These are phyloP conservation scores for Muscicapa adusta DNA, from an alignment of 2,113 vertebrate species.

Conservation along the genomic window DNA sequence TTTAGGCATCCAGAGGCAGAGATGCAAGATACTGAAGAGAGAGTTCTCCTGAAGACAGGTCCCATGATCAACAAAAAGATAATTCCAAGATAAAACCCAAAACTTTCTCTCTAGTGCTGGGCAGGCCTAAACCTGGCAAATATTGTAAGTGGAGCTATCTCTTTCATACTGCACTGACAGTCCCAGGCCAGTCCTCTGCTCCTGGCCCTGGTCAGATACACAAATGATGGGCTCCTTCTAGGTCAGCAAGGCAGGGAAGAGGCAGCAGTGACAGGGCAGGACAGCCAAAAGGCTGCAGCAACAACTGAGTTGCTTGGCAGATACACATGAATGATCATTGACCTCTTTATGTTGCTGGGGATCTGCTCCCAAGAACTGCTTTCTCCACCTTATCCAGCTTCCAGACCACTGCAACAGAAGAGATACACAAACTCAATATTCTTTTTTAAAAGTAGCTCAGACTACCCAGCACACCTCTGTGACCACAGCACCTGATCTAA, in stretches of 20 bases:
- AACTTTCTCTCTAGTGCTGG: background rate
- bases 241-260: background rate
- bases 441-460: background rate
- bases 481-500: background rate
- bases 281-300: background rate
- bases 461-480: background rate
- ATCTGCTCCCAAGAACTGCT: background rate
- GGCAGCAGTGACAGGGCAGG: background rate
- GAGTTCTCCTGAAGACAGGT: background rate
- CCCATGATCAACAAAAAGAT: background rate
- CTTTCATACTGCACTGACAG: background rate
- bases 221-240: accelerated
- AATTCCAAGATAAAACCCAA: background rate
- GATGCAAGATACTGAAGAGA: background rate
- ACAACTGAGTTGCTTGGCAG: background rate
- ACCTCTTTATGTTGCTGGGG: background rate
- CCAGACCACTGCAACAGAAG: background rate
- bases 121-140: background rate
- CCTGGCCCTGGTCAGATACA: background rate
- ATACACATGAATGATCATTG: background rate
- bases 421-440: background rate
- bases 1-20: background rate
- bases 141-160: background rate
- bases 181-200: background rate
- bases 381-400: background rate